Evolutionary conservation across 2,888 invertebrate species (phyloP).

Genomic region (Erebia ligea): DNA sequence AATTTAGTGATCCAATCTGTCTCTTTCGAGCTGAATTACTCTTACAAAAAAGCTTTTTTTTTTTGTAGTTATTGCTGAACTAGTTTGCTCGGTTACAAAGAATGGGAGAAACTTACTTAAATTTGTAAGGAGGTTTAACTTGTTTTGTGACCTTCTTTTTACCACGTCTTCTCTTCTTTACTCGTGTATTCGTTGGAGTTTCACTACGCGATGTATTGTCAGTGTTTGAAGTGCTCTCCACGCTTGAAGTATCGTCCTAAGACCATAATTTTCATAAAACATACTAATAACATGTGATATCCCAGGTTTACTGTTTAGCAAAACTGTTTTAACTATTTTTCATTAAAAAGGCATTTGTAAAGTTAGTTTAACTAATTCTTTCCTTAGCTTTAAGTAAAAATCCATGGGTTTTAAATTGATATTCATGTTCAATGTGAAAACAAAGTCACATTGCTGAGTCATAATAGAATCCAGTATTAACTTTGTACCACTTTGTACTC

Average conservation of each 20-base stretch:
- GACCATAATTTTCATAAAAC: slow-evolving; percentile 27
- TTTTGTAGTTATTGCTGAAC: neutral
- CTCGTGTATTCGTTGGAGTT: slow-evolving; percentile 88
- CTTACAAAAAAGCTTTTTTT: no score
- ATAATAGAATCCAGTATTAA: slow-evolving; percentile 34
- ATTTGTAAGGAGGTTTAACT: slow-evolving; percentile 90
- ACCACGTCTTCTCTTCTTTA: slow-evolving; percentile 81
- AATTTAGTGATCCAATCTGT: no score
- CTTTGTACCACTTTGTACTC: slow-evolving; percentile 62
- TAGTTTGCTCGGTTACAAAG: neutral
- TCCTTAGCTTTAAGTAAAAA: neutral
- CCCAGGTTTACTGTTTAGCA: neutral
- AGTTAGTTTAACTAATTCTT: neutral
- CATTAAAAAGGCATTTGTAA: neutral
- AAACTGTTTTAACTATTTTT: neutral
- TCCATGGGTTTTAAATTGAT: slow-evolving; percentile 19
- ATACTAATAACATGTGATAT: neutral
- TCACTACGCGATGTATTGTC: slow-evolving; percentile 92
- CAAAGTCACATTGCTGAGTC: slow-evolving; percentile 43
- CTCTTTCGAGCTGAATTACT: no score
- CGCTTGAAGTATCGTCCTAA: slow-evolving; percentile 90
- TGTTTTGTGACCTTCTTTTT: slow-evolving; percentile 84
- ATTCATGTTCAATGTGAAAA: slow-evolving; percentile 40
- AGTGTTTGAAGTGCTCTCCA: slow-evolving; percentile 91
- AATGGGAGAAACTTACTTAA: slow-evolving; percentile 81